Evolutionary conservation across 2,797 vertebrate species (phyloP), one percentile per base, ranked within the genome.

Genomic region (Tiaroga cobitis): DNA sequence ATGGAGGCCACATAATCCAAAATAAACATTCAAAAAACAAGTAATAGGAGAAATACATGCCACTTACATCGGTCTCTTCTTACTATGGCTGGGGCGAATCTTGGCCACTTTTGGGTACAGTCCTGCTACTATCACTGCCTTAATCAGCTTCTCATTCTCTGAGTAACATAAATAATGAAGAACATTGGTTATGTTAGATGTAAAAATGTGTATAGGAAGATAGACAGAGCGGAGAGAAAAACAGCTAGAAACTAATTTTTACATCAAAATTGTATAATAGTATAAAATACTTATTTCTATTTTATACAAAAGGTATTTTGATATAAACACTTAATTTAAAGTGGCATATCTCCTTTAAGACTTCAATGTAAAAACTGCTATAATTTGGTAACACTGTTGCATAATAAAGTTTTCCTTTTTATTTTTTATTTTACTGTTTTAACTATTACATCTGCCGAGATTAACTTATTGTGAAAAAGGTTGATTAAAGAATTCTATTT

Each of bases 61-160:
- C 24, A 94, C 97, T 97, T 94, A 99, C 98, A 95, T 95, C n/a
- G 96, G 96, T 86, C 97, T 96, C 92, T 95, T 98, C 92, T 96
- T 99, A 94, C 95, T 96, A 92, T 95, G 94, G 88, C 94, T 96
- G 18, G 96, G 95, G 82, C 95, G 95, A 88, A 99, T 98, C 95
- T 96, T 99, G 81, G 98, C 98, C 90, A 99, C 98, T 93, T 99
- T 99, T 2, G 98, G 98, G 92, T 99, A 99, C 81, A 99, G 94
- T 11, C 98, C 98, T 26, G 98, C 98, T 79, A 98, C 99, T 83
- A 99, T 98, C 87, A 99, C 98, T 0, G 98, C 98, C 93, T 99
- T 99, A 87, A 99, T 96, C 90, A 99, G 93, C 94, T 98, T 99
- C 92, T 99, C 97, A 61, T 99, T 99, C 87, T 96, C 98, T 99